phyloP scores from a whole-genome alignment of 2,797 vertebrate species.

The Sebastes nivosus region DNA sequence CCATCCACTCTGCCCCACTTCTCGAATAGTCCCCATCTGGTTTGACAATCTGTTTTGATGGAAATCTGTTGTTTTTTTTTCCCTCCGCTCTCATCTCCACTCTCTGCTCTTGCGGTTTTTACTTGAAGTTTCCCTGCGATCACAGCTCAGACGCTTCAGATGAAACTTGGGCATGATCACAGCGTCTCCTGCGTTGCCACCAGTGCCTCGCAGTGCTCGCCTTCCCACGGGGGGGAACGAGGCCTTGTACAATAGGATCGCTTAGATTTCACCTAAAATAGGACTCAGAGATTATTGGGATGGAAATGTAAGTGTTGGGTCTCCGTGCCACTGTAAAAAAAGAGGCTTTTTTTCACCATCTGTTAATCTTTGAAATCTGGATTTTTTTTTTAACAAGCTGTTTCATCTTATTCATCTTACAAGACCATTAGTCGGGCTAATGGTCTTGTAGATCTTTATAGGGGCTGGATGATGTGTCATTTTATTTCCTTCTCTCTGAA shows the following conservation, averaged over 20 bases:
- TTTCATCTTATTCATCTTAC: conserved; percentile 37
- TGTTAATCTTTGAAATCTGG: conserved; percentile 43
- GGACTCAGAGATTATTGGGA: conserved; percentile 17
- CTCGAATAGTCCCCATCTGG: conserved; percentile 81
- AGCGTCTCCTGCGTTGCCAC: conserved; percentile 64
- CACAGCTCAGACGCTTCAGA: conserved; percentile 63
- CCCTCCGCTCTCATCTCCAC: conserved; percentile 63
- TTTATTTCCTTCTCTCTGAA: conserved; percentile 27
- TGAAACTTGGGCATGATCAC: conserved; percentile 77
- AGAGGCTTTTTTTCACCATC: conserved; percentile 16
- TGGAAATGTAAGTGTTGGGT: conserved; percentile 24
- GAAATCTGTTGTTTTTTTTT: conserved; percentile 77
- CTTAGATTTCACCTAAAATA: conserved; percentile 47
- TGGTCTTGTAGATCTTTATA: conserved; percentile 31
- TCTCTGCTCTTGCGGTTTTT: conserved; percentile 58
- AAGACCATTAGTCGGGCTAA: conserved; percentile 32
- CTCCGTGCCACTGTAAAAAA: conserved; percentile 13
- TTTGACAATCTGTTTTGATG: conserved; percentile 87
- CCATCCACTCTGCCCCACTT: conserved; percentile 78
- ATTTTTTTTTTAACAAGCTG: conserved; percentile 6
- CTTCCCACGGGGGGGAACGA: conserved; percentile 47
- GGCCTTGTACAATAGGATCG: conserved; percentile 30
- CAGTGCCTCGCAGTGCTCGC: conserved; percentile 49
- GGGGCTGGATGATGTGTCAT: neutral
- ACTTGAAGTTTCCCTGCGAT: conserved; percentile 75